Base-by-base conservation (phyloP, 2,797 vertebrate genomes). In the Pangasius krempfi region DNA sequence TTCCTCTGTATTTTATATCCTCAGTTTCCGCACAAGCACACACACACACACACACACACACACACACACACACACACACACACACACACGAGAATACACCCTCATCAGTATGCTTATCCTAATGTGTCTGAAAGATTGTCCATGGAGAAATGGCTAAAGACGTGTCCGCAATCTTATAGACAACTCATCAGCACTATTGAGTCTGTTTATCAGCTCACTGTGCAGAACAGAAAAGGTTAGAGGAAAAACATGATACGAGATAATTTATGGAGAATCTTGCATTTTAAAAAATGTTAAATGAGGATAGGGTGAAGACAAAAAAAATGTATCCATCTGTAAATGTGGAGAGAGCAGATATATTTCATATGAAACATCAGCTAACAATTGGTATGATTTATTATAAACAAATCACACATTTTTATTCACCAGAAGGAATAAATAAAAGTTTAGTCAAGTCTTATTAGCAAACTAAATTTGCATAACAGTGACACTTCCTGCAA, bases 171-270 rank as follows among this genome's bases (percentile, higher is more conserved):
- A 70, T 60, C 84, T 90, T 90, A 92, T 90, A 91, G 91, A 91
- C 90, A 90, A 79, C 89, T 91, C 89, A 90, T 91, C 90, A 92
- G 90, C 90, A 90, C 89, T 92, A 91, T 86, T 89, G 87, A 88
- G 89, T 89, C 86, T 84, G 85, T 80, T 92, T 91, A 92, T 90
- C 88, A 89, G 90, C 87, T 87, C 88, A 81, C 68, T 90, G 90
- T 52, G 91, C 89, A 88, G 64, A 91, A 89, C 83, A 88, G 91
- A 89, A 91, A 92, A 92, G 91, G 91, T 92, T 92, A 91, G 86
- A 89, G 84, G 87, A 90, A 89, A 90, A 92, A 91, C 82, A 90
- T 73, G 82, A 83, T 87, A 27, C 66, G 7, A 52, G 62, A 72
- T 81, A 85, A 92, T 89, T 92, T 90, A 89, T 88, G 80, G 85